Evolutionary conservation across 2,113 vertebrate genomes (phyloP).

Genomic region (Rana temporaria): DNA sequence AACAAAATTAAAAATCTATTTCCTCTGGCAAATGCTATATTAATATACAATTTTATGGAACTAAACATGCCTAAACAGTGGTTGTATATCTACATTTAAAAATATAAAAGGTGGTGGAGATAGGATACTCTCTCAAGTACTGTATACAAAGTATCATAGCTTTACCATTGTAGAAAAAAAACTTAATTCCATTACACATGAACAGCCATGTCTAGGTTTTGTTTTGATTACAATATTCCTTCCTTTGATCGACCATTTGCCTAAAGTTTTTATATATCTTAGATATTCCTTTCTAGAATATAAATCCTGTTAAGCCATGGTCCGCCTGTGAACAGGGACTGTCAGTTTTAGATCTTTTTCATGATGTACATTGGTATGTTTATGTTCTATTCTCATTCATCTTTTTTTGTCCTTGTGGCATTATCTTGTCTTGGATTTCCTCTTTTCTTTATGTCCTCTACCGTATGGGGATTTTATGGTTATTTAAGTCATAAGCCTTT

Average conservation of each 20-base stretch:
- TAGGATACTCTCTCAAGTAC: too few species aligned
- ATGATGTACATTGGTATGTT: slow-evolving; percentile 8
- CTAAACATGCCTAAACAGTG: too few species aligned
- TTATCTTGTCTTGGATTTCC: slow-evolving; percentile 23
- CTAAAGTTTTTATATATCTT: slow-evolving; percentile 13
- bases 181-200: background rate
- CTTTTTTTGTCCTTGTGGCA: background rate
- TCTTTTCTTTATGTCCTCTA: background rate
- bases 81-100: too few species aligned
- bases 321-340: background rate
- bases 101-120: too few species aligned
- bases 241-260: background rate
- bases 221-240: background rate
- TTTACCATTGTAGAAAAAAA: background rate
- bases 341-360: slow-evolving; percentile 9
- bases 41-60: too few species aligned
- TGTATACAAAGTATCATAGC: too few species aligned
- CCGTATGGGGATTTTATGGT: slow-evolving; percentile 17
- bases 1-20: too few species aligned
- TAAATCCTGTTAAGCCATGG: background rate
- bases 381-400: background rate
- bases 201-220: background rate
- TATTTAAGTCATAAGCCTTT: slow-evolving; percentile 5
- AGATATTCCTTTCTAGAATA: slow-evolving; percentile 2
- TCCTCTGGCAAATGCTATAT: too few species aligned